Percentiles rank a stretch among this genome's conserved stretches.
These are phyloP conservation scores for Gryllus bimaculatus DNA, from an alignment of 1,140 invertebrate species.

Conservation along the genomic window DNA sequence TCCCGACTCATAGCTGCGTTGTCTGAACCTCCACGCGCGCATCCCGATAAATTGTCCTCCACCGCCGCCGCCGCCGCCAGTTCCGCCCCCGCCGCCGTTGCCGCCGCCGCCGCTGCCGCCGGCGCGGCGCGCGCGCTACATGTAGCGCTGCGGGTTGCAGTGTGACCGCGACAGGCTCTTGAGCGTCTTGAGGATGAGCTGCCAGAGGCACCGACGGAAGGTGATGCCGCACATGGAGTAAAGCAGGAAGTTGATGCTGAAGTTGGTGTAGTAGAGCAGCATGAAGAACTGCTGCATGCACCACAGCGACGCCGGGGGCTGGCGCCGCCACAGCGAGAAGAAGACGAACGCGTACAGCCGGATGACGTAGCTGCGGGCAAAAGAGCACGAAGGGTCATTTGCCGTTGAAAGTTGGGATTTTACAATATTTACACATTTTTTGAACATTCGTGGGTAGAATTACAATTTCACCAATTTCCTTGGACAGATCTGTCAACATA, in stretches of 20 bases:
- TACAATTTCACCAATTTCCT: too few species aligned
- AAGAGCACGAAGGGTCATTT: too few species aligned
- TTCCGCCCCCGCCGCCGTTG: too few species aligned
- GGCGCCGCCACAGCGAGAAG: constrained; percentile 36
- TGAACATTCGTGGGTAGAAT: too few species aligned
- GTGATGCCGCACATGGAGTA: constrained; percentile 47
- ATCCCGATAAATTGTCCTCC: neutral
- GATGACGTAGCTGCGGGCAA: constrained; percentile 42
- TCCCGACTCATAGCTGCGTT: neutral
- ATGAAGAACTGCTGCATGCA: constrained; percentile 48
- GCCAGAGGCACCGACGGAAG: constrained; percentile 43
- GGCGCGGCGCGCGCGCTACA: constrained; percentile 24
- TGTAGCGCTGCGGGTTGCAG: constrained; percentile 32
- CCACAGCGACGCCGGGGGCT: constrained; percentile 37
- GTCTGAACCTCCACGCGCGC: neutral
- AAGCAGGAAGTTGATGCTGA: constrained; percentile 48
- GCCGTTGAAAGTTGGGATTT: too few species aligned
- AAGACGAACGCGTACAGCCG: constrained; percentile 42
- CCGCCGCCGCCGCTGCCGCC: neutral
- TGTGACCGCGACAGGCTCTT: constrained; percentile 37
- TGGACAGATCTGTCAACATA: too few species aligned
- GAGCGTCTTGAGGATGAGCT: constrained; percentile 37
- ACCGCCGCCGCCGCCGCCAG: neutral
- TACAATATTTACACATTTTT: too few species aligned
- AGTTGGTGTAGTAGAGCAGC: constrained; percentile 49